Percentiles rank a stretch among this genome's conserved stretches.
Evolutionary conservation across 2,888 invertebrate genomes (phyloP).

Genomic region (Cephus rjabovi): DNA sequence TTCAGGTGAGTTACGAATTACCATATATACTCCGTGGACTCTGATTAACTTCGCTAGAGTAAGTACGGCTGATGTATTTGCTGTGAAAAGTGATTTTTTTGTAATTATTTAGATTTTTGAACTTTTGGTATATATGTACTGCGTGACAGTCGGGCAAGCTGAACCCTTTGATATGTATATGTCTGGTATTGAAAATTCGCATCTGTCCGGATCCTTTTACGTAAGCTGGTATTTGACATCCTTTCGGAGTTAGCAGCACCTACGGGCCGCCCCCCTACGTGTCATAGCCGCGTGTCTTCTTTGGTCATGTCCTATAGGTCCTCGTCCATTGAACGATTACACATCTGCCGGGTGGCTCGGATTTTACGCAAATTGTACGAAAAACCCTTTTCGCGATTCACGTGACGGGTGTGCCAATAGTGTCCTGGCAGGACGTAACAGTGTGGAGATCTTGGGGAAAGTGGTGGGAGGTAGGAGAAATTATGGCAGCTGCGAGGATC

Average conservation of each 20-base stretch:
- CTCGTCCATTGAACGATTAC: background rate
- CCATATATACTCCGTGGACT: background rate
- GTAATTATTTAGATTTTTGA: too few relatives aligned
- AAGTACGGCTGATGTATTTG: background rate
- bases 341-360: background rate
- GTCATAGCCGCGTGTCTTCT: background rate
- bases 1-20: slow-evolving; percentile 20
- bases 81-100: too few relatives aligned
- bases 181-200: background rate
- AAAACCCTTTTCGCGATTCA: background rate
- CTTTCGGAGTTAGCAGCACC: background rate
- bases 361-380: background rate
- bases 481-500: background rate
- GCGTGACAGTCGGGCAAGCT: background rate
- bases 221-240: background rate
- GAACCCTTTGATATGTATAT: background rate
- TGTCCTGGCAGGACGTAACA: background rate
- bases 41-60: background rate
- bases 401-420: background rate
- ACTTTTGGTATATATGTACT: background rate
- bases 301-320: background rate
- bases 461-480: background rate
- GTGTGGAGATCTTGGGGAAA: background rate
- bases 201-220: background rate
- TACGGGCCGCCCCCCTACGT: background rate